Conservation (phyloP, 2,797 vertebrate genomes). For the Novumbra hubbsi region DNA sequence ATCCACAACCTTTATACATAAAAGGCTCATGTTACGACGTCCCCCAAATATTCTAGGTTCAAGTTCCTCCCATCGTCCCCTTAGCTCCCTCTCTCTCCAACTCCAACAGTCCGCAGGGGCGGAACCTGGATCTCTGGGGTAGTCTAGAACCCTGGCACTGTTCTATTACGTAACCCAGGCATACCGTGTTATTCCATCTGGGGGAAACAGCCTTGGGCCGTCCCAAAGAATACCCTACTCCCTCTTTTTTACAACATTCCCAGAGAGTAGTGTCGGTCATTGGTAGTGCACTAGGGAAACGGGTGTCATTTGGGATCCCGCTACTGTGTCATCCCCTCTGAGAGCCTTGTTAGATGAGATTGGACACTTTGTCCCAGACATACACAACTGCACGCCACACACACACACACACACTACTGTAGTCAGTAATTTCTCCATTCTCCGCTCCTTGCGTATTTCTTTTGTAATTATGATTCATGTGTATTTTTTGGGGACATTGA, state of each 20-base stretch:
- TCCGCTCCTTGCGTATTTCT: not conserved
- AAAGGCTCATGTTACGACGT: not conserved
- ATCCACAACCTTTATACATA: not conserved
- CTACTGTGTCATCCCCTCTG: conserved; percentile 54
- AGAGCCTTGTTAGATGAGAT: conserved; percentile 58
- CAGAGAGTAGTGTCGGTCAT: not conserved
- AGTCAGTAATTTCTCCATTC: not conserved
- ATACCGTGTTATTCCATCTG: conserved; percentile 27
- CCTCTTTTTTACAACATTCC: not conserved
- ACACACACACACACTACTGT: too few species aligned
- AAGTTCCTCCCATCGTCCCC: not conserved
- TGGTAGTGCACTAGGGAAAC: not conserved
- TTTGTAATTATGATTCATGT: not conserved
- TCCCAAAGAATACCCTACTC: not conserved
- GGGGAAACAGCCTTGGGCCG: not conserved
- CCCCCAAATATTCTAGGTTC: not conserved
- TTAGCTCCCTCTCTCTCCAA: conserved; percentile 20
- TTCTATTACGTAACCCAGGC: conserved; percentile 45
- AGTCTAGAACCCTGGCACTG: conserved; percentile 17
- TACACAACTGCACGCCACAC: conserved; percentile 35
- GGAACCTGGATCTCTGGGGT: conserved; percentile 43
- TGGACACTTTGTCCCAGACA: conserved; percentile 53
- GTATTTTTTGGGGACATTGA: not conserved
- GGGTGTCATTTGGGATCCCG: not conserved
- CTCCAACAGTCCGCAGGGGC: conserved; percentile 48